Percentiles rank a stretch among this genome's conserved stretches.
phyloP scores from a whole-genome alignment of 2,797 vertebrate species.

The Allobates femoralis region DNA sequence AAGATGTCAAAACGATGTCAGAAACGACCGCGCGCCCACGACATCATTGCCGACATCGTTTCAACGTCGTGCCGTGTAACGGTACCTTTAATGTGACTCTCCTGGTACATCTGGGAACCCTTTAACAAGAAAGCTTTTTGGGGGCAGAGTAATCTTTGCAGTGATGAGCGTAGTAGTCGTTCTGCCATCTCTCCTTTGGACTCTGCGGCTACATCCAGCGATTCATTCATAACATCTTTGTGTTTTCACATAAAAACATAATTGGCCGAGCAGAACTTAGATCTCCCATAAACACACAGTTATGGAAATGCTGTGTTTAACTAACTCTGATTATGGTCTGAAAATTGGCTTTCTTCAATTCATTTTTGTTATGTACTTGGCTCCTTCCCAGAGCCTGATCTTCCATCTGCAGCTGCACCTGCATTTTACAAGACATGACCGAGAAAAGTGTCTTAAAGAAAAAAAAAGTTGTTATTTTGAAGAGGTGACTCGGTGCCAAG shows the following conservation, averaged over 20 bases:
- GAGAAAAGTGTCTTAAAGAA: slow-evolving; percentile 47
- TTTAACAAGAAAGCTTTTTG: not conserved
- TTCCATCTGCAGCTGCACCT: slow-evolving; percentile 76
- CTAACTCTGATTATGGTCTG: slow-evolving; percentile 67
- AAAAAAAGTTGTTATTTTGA: slow-evolving; percentile 48
- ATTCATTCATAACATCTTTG: slow-evolving; percentile 15
- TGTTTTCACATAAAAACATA: slow-evolving; percentile 34
- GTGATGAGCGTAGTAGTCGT: not conserved
- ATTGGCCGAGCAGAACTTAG: slow-evolving; percentile 11
- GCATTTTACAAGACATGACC: slow-evolving; percentile 68
- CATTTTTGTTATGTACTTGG: slow-evolving; percentile 73
- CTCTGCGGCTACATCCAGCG: not conserved
- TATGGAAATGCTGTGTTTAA: slow-evolving; percentile 65
- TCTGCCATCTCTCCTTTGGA: no score
- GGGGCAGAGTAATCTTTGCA: not conserved
- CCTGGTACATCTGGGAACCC: not conserved
- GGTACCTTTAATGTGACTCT: not conserved
- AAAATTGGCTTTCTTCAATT: slow-evolving; percentile 74
- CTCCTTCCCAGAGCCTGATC: slow-evolving; percentile 67
- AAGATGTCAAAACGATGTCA: no score
- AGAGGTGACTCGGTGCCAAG: slow-evolving; percentile 54
- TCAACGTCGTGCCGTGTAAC: no score
- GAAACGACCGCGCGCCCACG: no score
- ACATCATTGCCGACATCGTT: no score
- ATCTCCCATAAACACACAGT: slow-evolving; percentile 32